Evolutionary conservation across 2,113 vertebrate genomes (phyloP).

Genomic region (Plotosus lineatus): DNA sequence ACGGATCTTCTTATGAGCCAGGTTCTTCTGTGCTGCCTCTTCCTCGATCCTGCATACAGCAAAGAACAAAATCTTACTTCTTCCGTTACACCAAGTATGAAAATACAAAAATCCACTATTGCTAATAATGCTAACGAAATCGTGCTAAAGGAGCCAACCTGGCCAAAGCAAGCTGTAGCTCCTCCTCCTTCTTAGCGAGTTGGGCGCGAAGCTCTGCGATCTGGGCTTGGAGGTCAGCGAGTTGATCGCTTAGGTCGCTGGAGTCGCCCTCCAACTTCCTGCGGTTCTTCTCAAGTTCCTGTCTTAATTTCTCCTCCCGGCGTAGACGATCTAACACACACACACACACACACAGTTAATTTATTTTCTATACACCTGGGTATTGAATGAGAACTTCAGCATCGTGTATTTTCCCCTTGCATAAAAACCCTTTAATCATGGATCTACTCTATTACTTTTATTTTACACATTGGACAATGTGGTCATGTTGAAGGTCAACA

Average conservation of each 20-base stretch:
- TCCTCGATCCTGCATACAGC: slow-evolving; percentile 84
- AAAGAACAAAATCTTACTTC: background rate
- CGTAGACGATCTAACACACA: slow-evolving; percentile 83
- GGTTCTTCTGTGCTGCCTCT: slow-evolving; percentile 91
- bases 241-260: slow-evolving; percentile 88
- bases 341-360: background rate
- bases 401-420: too few relatives aligned
- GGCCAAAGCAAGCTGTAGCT: slow-evolving; percentile 89
- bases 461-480: too few relatives aligned
- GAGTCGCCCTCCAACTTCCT: slow-evolving; percentile 96
- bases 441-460: too few relatives aligned
- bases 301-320: slow-evolving; percentile 90
- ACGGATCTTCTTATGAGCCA: slow-evolving; percentile 94
- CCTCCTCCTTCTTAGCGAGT: slow-evolving; percentile 96
- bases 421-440: background rate
- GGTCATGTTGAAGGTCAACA: background rate
- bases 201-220: slow-evolving; percentile 94
- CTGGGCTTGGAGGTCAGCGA: slow-evolving; percentile 94
- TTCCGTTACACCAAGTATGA: background rate
- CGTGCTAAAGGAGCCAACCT: slow-evolving; percentile 68
- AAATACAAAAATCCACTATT: background rate
- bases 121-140: background rate
- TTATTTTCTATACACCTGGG: background rate
- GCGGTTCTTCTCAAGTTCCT: slow-evolving; percentile 95
- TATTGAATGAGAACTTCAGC: background rate